Evolutionary conservation across 2,888 invertebrate genomes (phyloP), one percentile per base, ranked within the genome.

Genomic region (Torymus texanus): DNA sequence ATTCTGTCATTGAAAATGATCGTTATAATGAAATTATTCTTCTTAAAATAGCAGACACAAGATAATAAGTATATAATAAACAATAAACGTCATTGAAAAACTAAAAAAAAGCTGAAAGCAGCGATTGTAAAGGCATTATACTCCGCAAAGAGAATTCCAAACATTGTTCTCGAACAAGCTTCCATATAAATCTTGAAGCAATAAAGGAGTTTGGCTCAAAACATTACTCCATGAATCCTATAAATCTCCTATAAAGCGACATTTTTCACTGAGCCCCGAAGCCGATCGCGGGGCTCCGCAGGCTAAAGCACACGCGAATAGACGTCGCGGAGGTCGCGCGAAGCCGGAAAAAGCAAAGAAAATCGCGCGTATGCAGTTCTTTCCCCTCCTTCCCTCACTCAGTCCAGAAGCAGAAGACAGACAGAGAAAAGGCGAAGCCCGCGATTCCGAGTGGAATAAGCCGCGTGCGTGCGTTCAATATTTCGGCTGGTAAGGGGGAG

Each of bases 231-330:
- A 53, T 16, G 61, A 51, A 62, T 62, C 68, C 61, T 55, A 70
- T 70, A 76, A 70, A 76, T 50, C 63, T 63, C 16, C 29, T 4
- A n/a, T 3, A 61, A 51, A 59, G 68, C 55, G 14, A 65, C 65
- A 65, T 74, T 74, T 74, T 66, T 66, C 74, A 53, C 4, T 58
- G 56, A 55, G 55, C 8, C 51, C 29, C 14, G 62, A 62, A 62
- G 56, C 13, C 59, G 73, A 63, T 55, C 53, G 72, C 55, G 55
- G 14, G 29, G n/a, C 56, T 56, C 56, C 8, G 66, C 12, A 11
- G 59, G 3, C 18, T 65, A n/a, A 61, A 24, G 18, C 66, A 18
- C 21, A 51, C 8, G 24, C 14, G 3, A 11, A 58, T 13, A 58
- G 29, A 18, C 16, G 18, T 56, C 58, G 41, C 56, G n/a, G 58